Percentiles rank a stretch among this genome's conserved stretches.
These are phyloP conservation scores for Piscicola geometra DNA, from an alignment of 2,888 invertebrate species.

Conservation along the genomic window DNA sequence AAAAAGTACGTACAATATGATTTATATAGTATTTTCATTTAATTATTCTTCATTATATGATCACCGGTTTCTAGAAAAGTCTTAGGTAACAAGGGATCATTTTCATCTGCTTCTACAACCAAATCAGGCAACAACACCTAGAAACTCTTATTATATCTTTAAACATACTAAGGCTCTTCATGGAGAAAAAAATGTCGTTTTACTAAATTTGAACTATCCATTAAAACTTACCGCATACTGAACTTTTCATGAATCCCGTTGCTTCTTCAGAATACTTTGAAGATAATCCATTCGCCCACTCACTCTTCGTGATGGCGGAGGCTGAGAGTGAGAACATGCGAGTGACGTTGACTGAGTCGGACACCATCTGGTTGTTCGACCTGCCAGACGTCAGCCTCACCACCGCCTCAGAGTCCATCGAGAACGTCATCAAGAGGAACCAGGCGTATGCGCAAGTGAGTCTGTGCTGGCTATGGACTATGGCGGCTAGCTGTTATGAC, in stretches of 20 bases:
- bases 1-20: slow-evolving; percentile 9
- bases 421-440: not conserved
- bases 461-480: not conserved
- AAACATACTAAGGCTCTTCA: too few species aligned
- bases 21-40: not conserved
- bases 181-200: too few species aligned
- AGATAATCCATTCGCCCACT: not conserved
- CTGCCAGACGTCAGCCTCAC: slow-evolving; percentile 11
- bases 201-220: too few species aligned
- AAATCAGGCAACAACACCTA: not conserved
- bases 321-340: not conserved
- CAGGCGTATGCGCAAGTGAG: not conserved
- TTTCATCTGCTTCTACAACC: not conserved
- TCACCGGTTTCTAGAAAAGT: not conserved
- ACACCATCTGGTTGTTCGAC: slow-evolving; percentile 24
- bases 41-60: not conserved
- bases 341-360: not conserved
- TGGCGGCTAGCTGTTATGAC: too few species aligned
- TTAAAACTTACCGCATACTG: too few species aligned
- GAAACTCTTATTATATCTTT: too few species aligned
- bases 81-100: not conserved
- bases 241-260: too few species aligned
- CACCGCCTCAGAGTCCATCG: not conserved
- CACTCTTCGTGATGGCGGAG: not conserved
- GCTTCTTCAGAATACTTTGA: too few species aligned